Percentiles rank a stretch among this genome's conserved stretches.
These are phyloP conservation scores for Drosophila mercatorum DNA, from an alignment of 2,888 invertebrate species.

Conservation along the genomic window DNA sequence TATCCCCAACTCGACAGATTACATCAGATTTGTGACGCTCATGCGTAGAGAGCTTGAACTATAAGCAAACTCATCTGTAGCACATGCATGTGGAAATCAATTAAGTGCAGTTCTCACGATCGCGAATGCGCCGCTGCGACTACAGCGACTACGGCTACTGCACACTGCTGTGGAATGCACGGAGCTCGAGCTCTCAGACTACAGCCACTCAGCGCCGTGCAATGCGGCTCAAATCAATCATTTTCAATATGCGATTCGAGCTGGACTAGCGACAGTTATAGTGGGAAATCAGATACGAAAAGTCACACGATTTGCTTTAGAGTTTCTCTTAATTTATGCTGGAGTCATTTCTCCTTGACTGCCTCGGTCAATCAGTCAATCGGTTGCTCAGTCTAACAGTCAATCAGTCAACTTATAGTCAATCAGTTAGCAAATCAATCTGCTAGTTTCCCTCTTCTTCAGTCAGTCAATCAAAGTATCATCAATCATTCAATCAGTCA, in stretches of 20 bases:
- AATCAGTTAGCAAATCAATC: background rate
- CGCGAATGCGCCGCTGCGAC: slow-evolving; percentile 47
- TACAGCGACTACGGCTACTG: slow-evolving; percentile 10
- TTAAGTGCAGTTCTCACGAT: slow-evolving; percentile 84
- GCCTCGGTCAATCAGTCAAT: background rate
- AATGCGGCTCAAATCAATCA: slow-evolving; percentile 4
- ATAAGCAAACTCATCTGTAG: slow-evolving; percentile 68
- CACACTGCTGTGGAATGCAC: background rate
- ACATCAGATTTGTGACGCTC: slow-evolving; percentile 62
- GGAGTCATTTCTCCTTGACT: too few relatives aligned
- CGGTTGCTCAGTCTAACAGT: background rate
- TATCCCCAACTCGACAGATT: slow-evolving; percentile 28
- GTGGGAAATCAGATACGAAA: background rate
- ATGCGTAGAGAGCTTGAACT: slow-evolving; percentile 64
- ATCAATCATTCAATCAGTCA: background rate
- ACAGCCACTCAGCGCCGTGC: too few relatives aligned
- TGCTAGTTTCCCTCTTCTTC: too few relatives aligned
- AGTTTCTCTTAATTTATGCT: background rate
- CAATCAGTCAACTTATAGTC: background rate
- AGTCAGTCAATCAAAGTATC: background rate
- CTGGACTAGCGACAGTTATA: background rate
- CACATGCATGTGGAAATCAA: slow-evolving; percentile 83
- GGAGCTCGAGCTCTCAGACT: slow-evolving; percentile 20
- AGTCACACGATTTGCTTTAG: background rate
- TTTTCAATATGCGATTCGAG: background rate